Conservation (phyloP, 2,888 invertebrate species). For the Sylvicola fuscatus region DNA sequence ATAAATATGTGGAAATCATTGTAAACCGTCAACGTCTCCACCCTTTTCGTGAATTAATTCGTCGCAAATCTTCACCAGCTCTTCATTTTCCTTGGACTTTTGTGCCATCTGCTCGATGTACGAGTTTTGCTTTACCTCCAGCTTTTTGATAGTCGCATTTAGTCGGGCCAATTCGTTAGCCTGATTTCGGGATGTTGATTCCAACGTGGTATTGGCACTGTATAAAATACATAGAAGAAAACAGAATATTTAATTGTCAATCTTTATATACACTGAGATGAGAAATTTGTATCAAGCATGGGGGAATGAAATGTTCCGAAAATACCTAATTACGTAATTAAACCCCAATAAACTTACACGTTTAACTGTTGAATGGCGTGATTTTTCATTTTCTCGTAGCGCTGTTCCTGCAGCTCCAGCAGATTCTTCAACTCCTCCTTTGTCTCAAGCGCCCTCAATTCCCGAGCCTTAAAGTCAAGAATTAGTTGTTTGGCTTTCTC, state of each 20-base stretch:
- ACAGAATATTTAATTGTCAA: no score
- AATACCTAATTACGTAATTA: no score
- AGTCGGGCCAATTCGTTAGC: conserved; percentile 65
- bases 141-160: conserved; percentile 71
- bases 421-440: conserved; percentile 46
- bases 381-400: conserved; percentile 68
- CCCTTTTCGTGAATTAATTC: conserved; percentile 55
- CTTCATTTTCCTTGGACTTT: conserved; percentile 76
- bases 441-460: no score
- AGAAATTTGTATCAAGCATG: no score
- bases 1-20: no score
- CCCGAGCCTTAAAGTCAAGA: no score
- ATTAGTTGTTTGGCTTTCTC: conserved; percentile 27
- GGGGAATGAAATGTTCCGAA: no score
- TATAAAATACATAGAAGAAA: conserved; percentile 15
- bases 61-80: conserved; percentile 81
- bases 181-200: conserved; percentile 48
- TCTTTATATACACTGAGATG: no score
- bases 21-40: neutral
- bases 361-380: conserved; percentile 84
- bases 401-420: conserved; percentile 53
- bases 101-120: conserved; percentile 69
- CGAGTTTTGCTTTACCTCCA: conserved; percentile 73
- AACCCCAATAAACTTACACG: conserved; percentile 39
- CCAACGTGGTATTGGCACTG: conserved; percentile 70